Base-by-base conservation (phyloP, 2,797 vertebrate species). In the Meriones psammophilus region DNA sequence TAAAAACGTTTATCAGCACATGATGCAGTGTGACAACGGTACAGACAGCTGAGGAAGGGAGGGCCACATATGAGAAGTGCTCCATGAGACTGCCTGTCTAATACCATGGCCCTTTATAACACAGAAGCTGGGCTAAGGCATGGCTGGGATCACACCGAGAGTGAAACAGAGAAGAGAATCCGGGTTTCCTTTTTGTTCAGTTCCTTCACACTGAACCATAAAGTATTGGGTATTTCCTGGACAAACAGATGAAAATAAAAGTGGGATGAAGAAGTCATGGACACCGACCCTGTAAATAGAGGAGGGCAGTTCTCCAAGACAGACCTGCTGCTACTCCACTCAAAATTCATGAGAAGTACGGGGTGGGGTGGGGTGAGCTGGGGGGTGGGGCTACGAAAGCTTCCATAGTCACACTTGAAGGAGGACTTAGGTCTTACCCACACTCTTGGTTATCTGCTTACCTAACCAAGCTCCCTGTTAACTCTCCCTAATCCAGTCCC, bases 1-100 rank as follows among this genome's bases (percentile, higher is more conserved):
- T 91, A 96, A 88, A 24, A 39, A 64, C 9, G 0, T 54, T 96
- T 94, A 85, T 74, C 22, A 69, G 81, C 24, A 95, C 56, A 88
- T 2, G 36, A 50, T n/a, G 68, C 33, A 56, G n/a, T 1, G 3
- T 36, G 28, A 13, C 7, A 8, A 15, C 12, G 68, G 54, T 1
- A 28, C 66, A 73, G 33, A 83, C n/a, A 89, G 71, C 10, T 36
- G 50, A 42, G 20, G 33, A 56, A 42, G 17, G 36, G n/a, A 74
- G 9, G 24, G 56, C 64, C 56, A 58, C 0, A 8, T 39, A 18
- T 0, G 64, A 42, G 84, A 74, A 71, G 36, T 3, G 5, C n/a
- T 20, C 84, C 50, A 39, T 30, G 69, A 88, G 4, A 33, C 76
- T 1, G 2, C 69, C n/a, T 4, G 26, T 24, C 20, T 79, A 89